These are phyloP conservation scores for Peromyscus nudipes DNA, from an alignment of 2,797 vertebrate genomes.

Conservation along the genomic window DNA sequence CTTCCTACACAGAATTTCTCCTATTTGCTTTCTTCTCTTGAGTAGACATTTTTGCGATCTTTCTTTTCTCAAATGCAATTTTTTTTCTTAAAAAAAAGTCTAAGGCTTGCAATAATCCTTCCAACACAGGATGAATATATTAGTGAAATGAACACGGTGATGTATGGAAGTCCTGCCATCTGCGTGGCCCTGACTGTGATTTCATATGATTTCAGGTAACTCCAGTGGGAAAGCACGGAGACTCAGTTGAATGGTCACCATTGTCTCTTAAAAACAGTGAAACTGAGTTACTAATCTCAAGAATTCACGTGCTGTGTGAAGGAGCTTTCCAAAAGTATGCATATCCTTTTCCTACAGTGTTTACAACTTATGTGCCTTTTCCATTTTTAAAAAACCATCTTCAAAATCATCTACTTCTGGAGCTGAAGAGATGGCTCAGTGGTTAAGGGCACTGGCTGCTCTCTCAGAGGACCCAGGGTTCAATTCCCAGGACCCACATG, in stretches of 20 bases:
- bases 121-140: not conserved
- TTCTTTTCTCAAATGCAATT: conserved; percentile 38
- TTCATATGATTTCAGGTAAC: not conserved
- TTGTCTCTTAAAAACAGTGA: not conserved
- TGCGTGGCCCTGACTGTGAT: not conserved
- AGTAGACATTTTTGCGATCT: not conserved
- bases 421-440: not conserved
- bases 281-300: not conserved
- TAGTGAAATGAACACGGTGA: not conserved
- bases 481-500: not conserved
- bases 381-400: not conserved
- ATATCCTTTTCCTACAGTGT: not conserved
- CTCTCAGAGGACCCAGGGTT: not conserved
- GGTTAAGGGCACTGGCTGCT: not conserved
- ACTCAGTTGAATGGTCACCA: not conserved
- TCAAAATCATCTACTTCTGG: not conserved
- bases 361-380: not conserved
- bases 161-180: not conserved
- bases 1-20: not conserved
- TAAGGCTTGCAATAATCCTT: not conserved
- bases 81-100: not conserved
- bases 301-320: not conserved
- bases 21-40: not conserved
- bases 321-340: not conserved
- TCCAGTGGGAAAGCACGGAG: not conserved